A percentile compares a stretch with the other conserved stretches of the same genome.
Conservation (phyloP, 2,888 invertebrate species). For the Machimus rusticus region DNA sequence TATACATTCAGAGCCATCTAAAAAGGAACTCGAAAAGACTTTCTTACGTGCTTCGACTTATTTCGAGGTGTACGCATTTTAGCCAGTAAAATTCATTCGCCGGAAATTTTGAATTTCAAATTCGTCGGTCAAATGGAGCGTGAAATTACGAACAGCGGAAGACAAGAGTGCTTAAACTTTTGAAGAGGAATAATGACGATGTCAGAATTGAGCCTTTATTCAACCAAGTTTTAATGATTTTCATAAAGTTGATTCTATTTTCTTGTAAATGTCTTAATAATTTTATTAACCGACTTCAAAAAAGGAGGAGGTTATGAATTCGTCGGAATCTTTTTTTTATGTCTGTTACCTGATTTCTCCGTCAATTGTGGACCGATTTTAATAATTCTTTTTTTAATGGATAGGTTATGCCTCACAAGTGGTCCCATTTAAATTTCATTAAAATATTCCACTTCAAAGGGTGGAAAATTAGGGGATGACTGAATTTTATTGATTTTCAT, state of each 20-base stretch:
- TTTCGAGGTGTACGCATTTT: not conserved
- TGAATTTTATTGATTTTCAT: too few species aligned
- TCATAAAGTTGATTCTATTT: not conserved
- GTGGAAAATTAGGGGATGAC: too few species aligned
- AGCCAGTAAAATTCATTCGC: not conserved
- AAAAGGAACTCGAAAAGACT: not conserved
- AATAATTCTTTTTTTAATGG: too few species aligned
- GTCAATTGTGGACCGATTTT: too few species aligned
- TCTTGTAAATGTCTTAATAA: not conserved
- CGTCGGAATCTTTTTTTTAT: too few species aligned
- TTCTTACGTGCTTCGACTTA: not conserved
- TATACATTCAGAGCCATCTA: not conserved
- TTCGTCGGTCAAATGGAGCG: not conserved
- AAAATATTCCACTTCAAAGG: too few species aligned
- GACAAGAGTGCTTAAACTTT: not conserved
- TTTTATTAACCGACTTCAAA: too few species aligned
- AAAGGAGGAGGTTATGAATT: too few species aligned
- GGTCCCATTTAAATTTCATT: too few species aligned
- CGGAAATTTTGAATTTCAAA: not conserved
- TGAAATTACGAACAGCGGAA: not conserved
- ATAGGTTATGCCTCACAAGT: too few species aligned
- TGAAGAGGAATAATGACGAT: not conserved
- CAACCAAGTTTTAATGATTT: not conserved
- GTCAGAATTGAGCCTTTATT: not conserved
- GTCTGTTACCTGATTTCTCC: too few species aligned